These are phyloP conservation scores for Phortica variegata DNA, from an alignment of 1,140 invertebrate species.

Conservation along the genomic window DNA sequence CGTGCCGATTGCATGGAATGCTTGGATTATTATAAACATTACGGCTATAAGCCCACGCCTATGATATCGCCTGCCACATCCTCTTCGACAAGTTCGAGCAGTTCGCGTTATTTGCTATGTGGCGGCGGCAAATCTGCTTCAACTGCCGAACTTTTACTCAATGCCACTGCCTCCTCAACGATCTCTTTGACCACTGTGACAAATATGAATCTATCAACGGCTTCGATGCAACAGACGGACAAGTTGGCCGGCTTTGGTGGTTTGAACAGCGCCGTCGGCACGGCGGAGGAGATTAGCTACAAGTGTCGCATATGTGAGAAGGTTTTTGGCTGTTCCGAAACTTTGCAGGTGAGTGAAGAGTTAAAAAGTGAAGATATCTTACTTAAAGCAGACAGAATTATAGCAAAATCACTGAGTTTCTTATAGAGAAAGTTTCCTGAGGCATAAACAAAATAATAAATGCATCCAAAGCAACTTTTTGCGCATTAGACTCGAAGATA, in stretches of 20 bases:
- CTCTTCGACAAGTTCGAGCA: conserved; percentile 31
- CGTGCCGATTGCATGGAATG: conserved; percentile 38
- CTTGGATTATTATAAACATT: conserved; percentile 37
- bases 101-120: conserved; percentile 14
- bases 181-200: conserved; percentile 43
- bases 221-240: conserved; percentile 7
- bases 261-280: conserved; percentile 14
- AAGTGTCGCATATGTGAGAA: conserved; percentile 55
- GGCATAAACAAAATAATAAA: too few relatives aligned
- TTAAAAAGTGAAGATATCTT: too few relatives aligned
- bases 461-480: too few relatives aligned
- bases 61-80: conserved; percentile 38
- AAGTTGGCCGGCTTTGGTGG: conserved; percentile 10
- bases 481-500: too few relatives aligned
- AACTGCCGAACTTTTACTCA: conserved; percentile 20
- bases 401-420: too few relatives aligned
- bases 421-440: too few relatives aligned
- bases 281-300: conserved; percentile 44
- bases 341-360: conserved; percentile 43
- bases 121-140: too few relatives aligned
- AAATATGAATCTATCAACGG: conserved; percentile 32
- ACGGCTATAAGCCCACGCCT: conserved; percentile 27
- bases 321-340: conserved; percentile 52
- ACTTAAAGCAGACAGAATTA: too few relatives aligned
- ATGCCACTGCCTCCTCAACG: conserved; percentile 17